Conservation (phyloP, 1,140 invertebrate species). For the Drosophila nigrodunni region DNA sequence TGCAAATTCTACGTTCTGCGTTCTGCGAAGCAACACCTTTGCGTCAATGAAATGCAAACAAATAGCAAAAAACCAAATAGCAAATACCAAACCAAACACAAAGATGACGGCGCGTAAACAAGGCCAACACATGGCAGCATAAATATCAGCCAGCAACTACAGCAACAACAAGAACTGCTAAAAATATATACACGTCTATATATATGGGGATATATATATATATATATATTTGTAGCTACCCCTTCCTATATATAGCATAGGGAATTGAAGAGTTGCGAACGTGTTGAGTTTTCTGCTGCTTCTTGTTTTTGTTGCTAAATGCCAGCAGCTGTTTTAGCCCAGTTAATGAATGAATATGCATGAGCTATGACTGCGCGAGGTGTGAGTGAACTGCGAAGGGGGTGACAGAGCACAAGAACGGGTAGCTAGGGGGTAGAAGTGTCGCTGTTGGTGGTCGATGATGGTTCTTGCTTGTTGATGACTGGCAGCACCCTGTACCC, state of each 20-base stretch:
- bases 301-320: slow-evolving; percentile 39
- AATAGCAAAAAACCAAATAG: slow-evolving; percentile 52
- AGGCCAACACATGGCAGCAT: slow-evolving; percentile 72
- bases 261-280: slow-evolving; percentile 18
- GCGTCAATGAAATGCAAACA: slow-evolving; percentile 78
- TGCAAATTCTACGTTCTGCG: slow-evolving; percentile 60
- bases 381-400: not conserved
- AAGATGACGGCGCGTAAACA: slow-evolving; percentile 48
- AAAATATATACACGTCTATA: slow-evolving; percentile 47
- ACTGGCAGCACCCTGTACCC: slow-evolving; percentile 7
- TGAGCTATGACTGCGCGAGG: slow-evolving; percentile 39
- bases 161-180: slow-evolving; percentile 23
- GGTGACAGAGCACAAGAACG: not conserved
- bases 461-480: slow-evolving; percentile 19
- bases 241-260: slow-evolving; percentile 62
- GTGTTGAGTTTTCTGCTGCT: slow-evolving; percentile 8
- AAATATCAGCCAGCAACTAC: slow-evolving; percentile 43
- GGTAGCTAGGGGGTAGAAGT: slow-evolving; percentile 26
- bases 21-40: slow-evolving; percentile 54
- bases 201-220: slow-evolving; percentile 6
- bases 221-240: not conserved
- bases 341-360: slow-evolving; percentile 80
- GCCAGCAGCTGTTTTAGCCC: slow-evolving; percentile 70
- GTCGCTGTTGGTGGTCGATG: slow-evolving; percentile 23
- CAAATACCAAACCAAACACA: slow-evolving; percentile 44